phyloP scores from a whole-genome alignment of 2,113 vertebrate species.

The Bujurquina vittata region DNA sequence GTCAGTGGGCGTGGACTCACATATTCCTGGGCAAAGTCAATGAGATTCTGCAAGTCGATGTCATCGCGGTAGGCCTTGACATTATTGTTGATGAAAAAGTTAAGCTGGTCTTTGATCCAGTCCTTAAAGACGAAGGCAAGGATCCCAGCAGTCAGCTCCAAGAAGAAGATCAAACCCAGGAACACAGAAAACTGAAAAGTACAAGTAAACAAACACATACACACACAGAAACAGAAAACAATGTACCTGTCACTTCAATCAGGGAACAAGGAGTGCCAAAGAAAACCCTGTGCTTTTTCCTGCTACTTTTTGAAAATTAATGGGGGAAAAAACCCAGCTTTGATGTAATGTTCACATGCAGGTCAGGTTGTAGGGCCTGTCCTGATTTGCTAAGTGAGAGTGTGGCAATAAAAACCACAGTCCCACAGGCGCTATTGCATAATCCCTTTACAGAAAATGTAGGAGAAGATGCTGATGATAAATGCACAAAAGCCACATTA shows the following conservation, averaged over 20 bases:
- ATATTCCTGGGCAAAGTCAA: slow-evolving; percentile 94
- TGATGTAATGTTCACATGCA: slow-evolving; percentile 15
- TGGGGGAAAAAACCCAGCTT: background rate
- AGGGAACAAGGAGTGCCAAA: background rate
- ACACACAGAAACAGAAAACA: slow-evolving; percentile 33
- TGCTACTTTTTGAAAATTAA: background rate
- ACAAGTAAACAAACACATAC: slow-evolving; percentile 8
- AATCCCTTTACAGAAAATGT: slow-evolving; percentile 75
- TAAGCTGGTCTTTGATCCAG: slow-evolving; percentile 95
- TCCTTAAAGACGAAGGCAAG: slow-evolving; percentile 93
- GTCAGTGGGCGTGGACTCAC: slow-evolving; percentile 77
- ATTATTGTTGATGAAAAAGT: slow-evolving; percentile 94
- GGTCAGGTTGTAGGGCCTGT: background rate
- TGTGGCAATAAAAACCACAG: slow-evolving; percentile 41
- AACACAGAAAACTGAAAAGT: slow-evolving; percentile 89
- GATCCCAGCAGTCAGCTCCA: slow-evolving; percentile 91
- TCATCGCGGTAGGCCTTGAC: slow-evolving; percentile 93
- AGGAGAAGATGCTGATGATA: slow-evolving; percentile 62
- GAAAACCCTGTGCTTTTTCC: background rate
- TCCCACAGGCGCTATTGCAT: slow-evolving; percentile 55
- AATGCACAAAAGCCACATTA: slow-evolving; percentile 73
- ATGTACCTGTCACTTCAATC: slow-evolving; percentile 13
- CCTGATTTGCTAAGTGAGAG: slow-evolving; percentile 47
- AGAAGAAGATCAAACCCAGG: slow-evolving; percentile 92
- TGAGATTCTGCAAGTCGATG: slow-evolving; percentile 93